phyloP scores from a whole-genome alignment of 2,888 invertebrate genomes.

The Isotomurus palustris region DNA sequence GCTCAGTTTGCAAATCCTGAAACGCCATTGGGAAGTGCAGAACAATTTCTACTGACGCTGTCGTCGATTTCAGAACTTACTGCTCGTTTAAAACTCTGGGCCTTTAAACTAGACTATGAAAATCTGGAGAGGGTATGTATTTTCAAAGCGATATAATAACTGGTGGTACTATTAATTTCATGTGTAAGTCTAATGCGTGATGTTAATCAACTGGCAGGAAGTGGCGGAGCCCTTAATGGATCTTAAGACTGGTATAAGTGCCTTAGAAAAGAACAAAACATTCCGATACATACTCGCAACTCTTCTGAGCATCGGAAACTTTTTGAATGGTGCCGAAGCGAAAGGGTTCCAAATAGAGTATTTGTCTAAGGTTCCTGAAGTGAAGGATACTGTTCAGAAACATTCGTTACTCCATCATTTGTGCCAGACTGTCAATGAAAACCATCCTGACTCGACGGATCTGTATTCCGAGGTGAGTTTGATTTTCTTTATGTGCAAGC shows the following conservation, averaged over 20 bases:
- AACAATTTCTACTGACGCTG: conserved; percentile 94
- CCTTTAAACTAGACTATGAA: conserved; percentile 97
- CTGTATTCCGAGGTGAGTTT: conserved; percentile 85
- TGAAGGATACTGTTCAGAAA: conserved; percentile 98
- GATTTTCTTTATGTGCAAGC: background rate
- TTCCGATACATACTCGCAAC: conserved; percentile 92
- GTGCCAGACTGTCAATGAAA: conserved; percentile 95
- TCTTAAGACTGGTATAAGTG: conserved; percentile 91
- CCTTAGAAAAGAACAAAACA: conserved; percentile 83
- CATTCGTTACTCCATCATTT: conserved; percentile 95
- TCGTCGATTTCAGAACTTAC: conserved; percentile 93
- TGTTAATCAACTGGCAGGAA: too few species aligned
- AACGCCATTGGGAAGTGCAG: conserved; percentile 87
- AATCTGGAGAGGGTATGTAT: conserved; percentile 76
- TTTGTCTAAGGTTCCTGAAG: conserved; percentile 93
- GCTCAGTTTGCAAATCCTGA: conserved; percentile 63
- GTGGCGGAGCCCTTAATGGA: conserved; percentile 98
- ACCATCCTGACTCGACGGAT: conserved; percentile 91
- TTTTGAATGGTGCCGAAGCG: conserved; percentile 81
- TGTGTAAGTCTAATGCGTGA: too few species aligned
- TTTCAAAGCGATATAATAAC: conserved; percentile 4
- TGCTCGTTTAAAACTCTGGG: conserved; percentile 91
- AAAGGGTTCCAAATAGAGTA: conserved; percentile 98
- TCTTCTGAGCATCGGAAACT: conserved; percentile 90
- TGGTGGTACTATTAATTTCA: too few species aligned